These are phyloP conservation scores for Cynoglossus semilaevis DNA, from an alignment of 2,113 vertebrate genomes.

Conservation along the genomic window DNA sequence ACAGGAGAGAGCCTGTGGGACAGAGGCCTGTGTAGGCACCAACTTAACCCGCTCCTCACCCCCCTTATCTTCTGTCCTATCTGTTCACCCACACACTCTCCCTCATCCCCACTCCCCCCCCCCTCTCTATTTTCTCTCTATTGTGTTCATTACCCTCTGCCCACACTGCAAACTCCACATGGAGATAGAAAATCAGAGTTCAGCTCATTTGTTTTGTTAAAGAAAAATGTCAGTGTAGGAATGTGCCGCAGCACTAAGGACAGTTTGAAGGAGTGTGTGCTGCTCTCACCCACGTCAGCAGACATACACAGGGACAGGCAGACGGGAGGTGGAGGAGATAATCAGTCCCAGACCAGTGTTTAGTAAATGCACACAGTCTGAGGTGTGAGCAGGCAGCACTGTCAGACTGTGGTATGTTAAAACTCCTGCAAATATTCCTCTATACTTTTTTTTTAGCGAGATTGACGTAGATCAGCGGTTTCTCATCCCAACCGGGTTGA, in stretches of 20 bases:
- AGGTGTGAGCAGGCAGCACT: constrained; percentile 42
- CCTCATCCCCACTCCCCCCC: constrained; percentile 64
- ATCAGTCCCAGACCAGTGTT: constrained; percentile 70
- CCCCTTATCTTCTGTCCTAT: constrained; percentile 64
- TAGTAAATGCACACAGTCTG: constrained; percentile 61
- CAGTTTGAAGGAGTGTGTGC: constrained; percentile 52
- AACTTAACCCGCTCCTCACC: constrained; percentile 65
- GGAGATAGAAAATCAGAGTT: constrained; percentile 58
- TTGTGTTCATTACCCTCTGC: constrained; percentile 72
- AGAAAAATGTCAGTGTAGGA: constrained; percentile 68
- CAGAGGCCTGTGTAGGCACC: constrained; percentile 72
- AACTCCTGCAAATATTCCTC: background rate
- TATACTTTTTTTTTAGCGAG: no score
- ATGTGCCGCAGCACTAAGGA: constrained; percentile 50
- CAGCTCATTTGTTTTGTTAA: constrained; percentile 60
- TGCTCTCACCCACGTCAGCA: constrained; percentile 60
- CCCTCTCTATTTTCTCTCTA: constrained; percentile 62
- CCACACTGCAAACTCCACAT: constrained; percentile 69
- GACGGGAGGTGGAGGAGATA: constrained; percentile 42
- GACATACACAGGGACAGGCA: constrained; percentile 61
- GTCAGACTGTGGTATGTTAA: constrained; percentile 23
- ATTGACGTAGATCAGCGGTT: no score
- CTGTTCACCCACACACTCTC: constrained; percentile 68
- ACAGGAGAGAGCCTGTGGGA: constrained; percentile 69
- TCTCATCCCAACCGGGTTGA: no score